phyloP scores from a whole-genome alignment of 2,113 vertebrate genomes.

The Cyprinodon brontotheroides region DNA sequence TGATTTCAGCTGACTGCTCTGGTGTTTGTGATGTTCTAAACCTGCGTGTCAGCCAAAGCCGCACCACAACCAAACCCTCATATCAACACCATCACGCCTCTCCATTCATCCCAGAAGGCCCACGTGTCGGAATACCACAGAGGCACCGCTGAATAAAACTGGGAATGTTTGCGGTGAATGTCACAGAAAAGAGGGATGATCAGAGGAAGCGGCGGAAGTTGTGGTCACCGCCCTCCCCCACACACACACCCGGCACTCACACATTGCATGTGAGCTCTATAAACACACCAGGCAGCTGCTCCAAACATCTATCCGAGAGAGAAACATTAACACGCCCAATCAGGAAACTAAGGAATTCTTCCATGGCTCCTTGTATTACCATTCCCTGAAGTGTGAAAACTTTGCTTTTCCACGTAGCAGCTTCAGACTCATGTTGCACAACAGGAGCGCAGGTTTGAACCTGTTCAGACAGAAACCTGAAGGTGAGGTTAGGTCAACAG shows the following conservation, averaged over 20 bases:
- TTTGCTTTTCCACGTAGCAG: not conserved
- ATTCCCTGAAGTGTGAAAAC: not conserved
- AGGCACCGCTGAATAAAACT: not conserved
- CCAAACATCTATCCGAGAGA: not conserved
- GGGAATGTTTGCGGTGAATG: not conserved
- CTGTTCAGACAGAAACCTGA: not conserved
- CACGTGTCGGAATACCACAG: not conserved
- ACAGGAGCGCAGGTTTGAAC: not conserved
- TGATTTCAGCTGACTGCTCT: too few species aligned
- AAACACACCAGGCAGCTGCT: conserved; percentile 12
- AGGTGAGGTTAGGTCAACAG: not conserved
- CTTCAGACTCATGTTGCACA: not conserved
- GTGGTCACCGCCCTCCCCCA: not conserved
- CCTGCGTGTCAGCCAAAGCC: too few species aligned
- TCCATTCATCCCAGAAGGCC: too few species aligned
- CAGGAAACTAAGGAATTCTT: not conserved
- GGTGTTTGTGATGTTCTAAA: not conserved
- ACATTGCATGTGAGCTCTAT: not conserved
- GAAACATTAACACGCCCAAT: not conserved
- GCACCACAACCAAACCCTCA: not conserved
- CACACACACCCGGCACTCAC: conserved; percentile 5
- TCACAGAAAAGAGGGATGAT: not conserved
- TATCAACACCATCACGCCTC: not conserved
- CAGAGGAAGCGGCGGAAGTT: not conserved
- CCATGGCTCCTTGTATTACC: not conserved